phyloP scores from a whole-genome alignment of 2,113 vertebrate genomes.

The Ia io region DNA sequence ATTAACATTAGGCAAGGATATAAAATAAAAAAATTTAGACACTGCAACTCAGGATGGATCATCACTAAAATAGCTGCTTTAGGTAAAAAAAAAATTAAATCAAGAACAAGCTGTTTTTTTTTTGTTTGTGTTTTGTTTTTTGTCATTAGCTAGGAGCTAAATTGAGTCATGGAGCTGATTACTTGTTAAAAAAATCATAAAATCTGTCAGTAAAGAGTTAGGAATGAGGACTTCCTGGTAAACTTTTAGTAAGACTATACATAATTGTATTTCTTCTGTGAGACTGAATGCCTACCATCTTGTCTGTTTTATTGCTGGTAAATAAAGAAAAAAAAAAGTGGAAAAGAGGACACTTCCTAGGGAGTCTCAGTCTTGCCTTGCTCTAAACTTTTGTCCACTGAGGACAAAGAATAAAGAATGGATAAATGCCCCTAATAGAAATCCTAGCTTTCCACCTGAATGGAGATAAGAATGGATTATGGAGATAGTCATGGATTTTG shows the following conservation, averaged over 20 bases:
- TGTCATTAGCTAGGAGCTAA: conserved; percentile 31
- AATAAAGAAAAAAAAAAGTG: not conserved
- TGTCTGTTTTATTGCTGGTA: not conserved
- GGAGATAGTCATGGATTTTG: not conserved
- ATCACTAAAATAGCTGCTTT: conserved; percentile 30
- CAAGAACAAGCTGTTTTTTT: conserved; percentile 11
- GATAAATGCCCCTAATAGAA: not conserved
- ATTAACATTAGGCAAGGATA: conserved; percentile 35
- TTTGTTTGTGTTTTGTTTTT: not conserved
- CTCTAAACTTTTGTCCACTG: not conserved
- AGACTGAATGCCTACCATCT: not conserved
- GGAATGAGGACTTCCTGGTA: not conserved
- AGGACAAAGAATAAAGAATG: not conserved
- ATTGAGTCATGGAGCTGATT: conserved; percentile 27
- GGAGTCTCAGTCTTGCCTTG: not conserved
- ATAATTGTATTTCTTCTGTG: not conserved
- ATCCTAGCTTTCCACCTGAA: not conserved
- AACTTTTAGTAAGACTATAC: not conserved
- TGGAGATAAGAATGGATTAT: not conserved
- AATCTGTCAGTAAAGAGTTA: conserved; percentile 39
- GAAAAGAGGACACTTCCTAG: not conserved
- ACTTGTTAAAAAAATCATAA: conserved; percentile 35
- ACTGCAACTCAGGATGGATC: not conserved
- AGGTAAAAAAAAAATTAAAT: not conserved
- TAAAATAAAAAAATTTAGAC: conserved; percentile 6